Conservation (phyloP, 2,888 invertebrate species). For the Polyommatus iphigenia region DNA sequence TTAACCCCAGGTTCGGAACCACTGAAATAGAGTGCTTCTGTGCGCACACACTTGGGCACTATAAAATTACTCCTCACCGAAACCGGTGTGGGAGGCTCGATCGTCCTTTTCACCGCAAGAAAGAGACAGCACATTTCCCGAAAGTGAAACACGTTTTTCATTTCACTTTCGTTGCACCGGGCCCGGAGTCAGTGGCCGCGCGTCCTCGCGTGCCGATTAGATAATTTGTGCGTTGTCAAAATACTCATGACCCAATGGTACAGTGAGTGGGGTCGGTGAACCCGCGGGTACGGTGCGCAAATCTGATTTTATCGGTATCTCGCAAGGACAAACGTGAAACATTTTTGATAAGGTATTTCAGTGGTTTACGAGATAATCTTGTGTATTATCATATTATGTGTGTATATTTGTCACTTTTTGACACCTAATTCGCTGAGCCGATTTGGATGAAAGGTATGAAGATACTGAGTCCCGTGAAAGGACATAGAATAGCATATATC, state of each 20-base stretch:
- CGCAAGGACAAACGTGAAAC: neutral
- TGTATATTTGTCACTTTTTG: too few species aligned
- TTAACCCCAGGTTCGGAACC: too few species aligned
- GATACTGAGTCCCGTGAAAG: too few species aligned
- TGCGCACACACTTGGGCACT: neutral
- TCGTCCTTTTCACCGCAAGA: neutral
- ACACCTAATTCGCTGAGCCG: too few species aligned
- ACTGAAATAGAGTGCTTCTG: neutral
- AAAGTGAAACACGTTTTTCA: constrained; percentile 50
- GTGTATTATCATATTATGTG: too few species aligned
- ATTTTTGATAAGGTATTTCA: neutral
- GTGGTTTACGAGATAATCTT: too few species aligned
- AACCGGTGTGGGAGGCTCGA: neutral
- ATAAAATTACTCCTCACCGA: neutral
- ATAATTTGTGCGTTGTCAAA: constrained; percentile 80
- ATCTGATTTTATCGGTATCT: constrained; percentile 51
- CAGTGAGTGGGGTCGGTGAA: constrained; percentile 73
- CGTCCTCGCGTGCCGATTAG: constrained; percentile 79
- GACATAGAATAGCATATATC: too few species aligned
- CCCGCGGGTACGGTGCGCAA: constrained; percentile 56
- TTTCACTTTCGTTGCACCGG: constrained; percentile 74
- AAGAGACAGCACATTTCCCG: constrained; percentile 8
- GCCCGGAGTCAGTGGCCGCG: constrained; percentile 65
- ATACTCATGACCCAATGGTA: constrained; percentile 79
- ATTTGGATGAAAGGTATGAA: too few species aligned